Evolutionary conservation across 1,140 invertebrate genomes (phyloP), one percentile per base, ranked within the genome.

Genomic region (Euborellia annulipes): DNA sequence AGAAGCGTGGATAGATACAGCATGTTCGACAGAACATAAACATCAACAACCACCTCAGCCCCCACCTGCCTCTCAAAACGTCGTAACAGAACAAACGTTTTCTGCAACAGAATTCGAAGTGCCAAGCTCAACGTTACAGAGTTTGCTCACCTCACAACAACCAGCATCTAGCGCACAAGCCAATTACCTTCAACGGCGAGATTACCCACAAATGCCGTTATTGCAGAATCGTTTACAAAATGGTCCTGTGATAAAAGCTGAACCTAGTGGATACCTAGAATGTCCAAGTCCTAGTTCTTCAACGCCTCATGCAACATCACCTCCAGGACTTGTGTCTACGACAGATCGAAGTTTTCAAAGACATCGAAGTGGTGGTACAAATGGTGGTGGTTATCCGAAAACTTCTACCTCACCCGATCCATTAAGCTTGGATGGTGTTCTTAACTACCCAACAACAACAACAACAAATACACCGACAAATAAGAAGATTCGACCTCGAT

Each of bases 1-100:
- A 9, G 84, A 86, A 43, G 78, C 80, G 17, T 87, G 81, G 82
- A 84, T 89, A 47, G 79, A 82, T 45, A 76, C 73, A 6, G 78
- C 80, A 3, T 84, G 79, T 48, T 70, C 72, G 20, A 64, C 64
- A 47, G 13, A 23, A 11, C 56, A 56, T 32, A 60, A 61, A 50
- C 58, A 27, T 6, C 4, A 11, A 4, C 23, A 27, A 11, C 4
- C 23, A 27, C 23, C 4, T 6, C 23, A 27, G 23, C 23, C 4
- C 4, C 23, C 4, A 11, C 23, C 4, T 4, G 4, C 23, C 4
- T 11, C 4, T 6, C 23, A 27, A 27, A 6, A 4, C 4, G 23
- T 27, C 23, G 23, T 27, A 11, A 40, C 30, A 47, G 19, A 23
- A 47, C 7, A 41, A 47, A 17, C 37, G 22, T 18, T 20, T 36